Base-by-base conservation (phyloP, 2,797 vertebrate species). In the Acrossocheilus wenchowensis region DNA sequence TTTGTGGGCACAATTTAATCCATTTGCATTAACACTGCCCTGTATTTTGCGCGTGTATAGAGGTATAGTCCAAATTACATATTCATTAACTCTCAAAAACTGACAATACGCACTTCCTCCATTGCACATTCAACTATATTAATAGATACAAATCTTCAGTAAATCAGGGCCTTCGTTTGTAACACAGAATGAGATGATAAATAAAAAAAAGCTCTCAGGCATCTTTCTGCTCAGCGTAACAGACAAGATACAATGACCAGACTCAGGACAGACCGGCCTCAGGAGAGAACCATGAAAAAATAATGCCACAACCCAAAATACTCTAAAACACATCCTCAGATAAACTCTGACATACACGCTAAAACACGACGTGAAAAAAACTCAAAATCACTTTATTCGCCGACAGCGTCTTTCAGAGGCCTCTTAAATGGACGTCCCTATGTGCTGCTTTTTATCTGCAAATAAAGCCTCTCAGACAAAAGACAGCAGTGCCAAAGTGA, bases 181-280 rank as follows among this genome's bases (percentile, higher is more conserved):
- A 74, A 66, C 26, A 54, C 39, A 60, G 60, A 89, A 81, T 91
- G 87, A 89, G 89, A 90, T 90, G 92, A 91, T 69, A 41, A 84
- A 90, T 87, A 83, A 90, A 90, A 30, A 30, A 86, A 88, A 69
- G 91, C 92, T 92, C 89, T 30, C 89, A 86, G 88, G 90, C 91
- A 90, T 88, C 71, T 78, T 8, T 73, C 62, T 79, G 80, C 43
- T 57, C 21, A 48, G 11, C 5, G 64, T 71, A 78, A 88, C 43
- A 19, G 82, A 82, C 81, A 85, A 26, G 41, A 83, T 79, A 77
- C 60, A 43, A 23, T 41, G 48, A 72, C 41, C 62, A 54, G 39
- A 81, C 74, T 81, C 41, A 12, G 62, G 34, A 41, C 52, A 62
- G 64, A 54, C 43, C 9, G 1, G 45, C 82, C 87, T 77, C 73